These are phyloP conservation scores for Bombus pyrosoma DNA, from an alignment of 1,140 invertebrate species.

Conservation along the genomic window DNA sequence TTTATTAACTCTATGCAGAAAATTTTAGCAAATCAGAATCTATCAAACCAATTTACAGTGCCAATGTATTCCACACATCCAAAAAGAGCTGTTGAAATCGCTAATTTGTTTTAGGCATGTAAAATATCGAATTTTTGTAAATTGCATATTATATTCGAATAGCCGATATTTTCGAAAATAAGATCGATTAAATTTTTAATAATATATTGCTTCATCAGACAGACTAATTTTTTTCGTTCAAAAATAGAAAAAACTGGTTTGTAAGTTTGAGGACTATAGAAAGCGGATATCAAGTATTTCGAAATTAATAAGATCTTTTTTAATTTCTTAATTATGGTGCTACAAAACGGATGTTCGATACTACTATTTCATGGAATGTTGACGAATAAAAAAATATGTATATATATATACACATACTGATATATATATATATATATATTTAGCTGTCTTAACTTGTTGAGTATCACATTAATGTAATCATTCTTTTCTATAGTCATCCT, in stretches of 20 bases:
- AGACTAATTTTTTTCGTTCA: conserved; percentile 7
- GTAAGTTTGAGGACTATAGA: background rate
- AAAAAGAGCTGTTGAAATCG: background rate
- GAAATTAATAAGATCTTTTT: background rate
- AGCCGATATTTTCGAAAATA: background rate
- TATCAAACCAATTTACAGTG: conserved; percentile 33
- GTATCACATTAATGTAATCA: conserved; percentile 4
- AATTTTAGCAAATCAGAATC: conserved; percentile 2
- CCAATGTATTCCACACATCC: conserved; percentile 18
- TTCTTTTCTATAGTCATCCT: background rate
- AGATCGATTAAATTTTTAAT: conserved; percentile 1
- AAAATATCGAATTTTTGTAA: conserved; percentile 6
- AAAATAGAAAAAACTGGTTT: conserved; percentile 4
- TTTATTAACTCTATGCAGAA: background rate
- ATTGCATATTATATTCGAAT: background rate
- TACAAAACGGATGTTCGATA: conserved; percentile 13
- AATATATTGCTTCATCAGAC: background rate
- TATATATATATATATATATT: background rate
- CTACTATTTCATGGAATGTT: conserved; percentile 23
- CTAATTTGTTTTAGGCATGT: background rate
- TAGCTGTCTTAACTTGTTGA: background rate
- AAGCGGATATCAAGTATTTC: conserved; percentile 8
- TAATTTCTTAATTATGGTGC: conserved; percentile 12
- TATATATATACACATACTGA: background rate
- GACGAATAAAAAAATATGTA: conserved; percentile 24